A percentile compares a stretch with the other conserved stretches of the same genome.
Conservation (phyloP, 2,113 vertebrate genomes). For the Pogonocichla stellata region DNA sequence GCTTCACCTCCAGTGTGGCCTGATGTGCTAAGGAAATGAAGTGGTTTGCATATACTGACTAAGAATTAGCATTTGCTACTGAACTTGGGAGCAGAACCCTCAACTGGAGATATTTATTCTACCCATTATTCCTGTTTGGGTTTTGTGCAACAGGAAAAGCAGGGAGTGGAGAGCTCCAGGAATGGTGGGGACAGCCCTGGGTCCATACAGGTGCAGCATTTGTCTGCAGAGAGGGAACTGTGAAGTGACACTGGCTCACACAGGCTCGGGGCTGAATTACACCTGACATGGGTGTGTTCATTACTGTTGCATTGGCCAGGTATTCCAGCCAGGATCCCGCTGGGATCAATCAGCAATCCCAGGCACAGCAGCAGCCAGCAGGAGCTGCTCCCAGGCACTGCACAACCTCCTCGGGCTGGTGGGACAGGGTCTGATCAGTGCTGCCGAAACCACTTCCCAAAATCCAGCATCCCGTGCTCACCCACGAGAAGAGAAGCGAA, state of each 20-base stretch:
- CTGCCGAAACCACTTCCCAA: not conserved
- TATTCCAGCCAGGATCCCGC: not conserved
- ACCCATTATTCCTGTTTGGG: not conserved
- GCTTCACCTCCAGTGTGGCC: not conserved
- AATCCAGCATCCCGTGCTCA: rapidly evolving
- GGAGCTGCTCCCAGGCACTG: not conserved
- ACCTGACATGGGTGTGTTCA: not conserved
- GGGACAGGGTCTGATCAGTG: not conserved
- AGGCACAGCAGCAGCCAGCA: not conserved
- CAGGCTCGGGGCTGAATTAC: not conserved
- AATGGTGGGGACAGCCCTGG: not conserved
- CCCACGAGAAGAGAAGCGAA: rapidly evolving
- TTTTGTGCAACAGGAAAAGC: not conserved
- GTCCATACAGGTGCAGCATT: rapidly evolving
- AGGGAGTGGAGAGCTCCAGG: not conserved
- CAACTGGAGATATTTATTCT: not conserved
- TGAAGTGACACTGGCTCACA: not conserved
- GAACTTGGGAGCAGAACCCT: not conserved
- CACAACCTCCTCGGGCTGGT: rapidly evolving
- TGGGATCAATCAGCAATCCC: not conserved
- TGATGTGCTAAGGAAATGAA: not conserved
- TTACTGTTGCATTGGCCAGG: rapidly evolving
- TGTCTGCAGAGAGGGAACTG: not conserved
- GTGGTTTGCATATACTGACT: not conserved
- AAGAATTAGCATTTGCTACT: not conserved